Evolutionary conservation across 2,888 invertebrate genomes (phyloP).

Genomic region (Spisula solida): DNA sequence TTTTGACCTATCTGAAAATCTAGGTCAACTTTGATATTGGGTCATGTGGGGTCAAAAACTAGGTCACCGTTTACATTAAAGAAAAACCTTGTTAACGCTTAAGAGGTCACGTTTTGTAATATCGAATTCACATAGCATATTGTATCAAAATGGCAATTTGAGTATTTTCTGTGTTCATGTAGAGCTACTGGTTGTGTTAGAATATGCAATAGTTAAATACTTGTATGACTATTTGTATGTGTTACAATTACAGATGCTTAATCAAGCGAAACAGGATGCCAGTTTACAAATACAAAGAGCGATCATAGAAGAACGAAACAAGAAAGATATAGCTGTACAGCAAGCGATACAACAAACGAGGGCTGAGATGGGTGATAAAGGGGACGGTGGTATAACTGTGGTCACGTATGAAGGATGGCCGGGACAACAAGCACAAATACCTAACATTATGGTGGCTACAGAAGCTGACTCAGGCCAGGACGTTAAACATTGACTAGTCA

Average conservation of each 20-base stretch:
- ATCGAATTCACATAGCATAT: too few species aligned
- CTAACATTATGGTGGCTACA: conserved; percentile 76
- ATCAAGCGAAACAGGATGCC: conserved; percentile 84
- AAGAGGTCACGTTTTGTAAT: too few species aligned
- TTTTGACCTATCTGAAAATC: too few species aligned
- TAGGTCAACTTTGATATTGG: too few species aligned
- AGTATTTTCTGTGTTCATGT: too few species aligned
- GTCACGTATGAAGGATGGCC: conserved; percentile 74
- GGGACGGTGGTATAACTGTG: conserved; percentile 81
- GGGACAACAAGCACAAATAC: conserved; percentile 71
- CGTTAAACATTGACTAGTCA: conserved; percentile 18
- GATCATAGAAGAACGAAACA: conserved; percentile 85
- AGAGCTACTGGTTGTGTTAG: too few species aligned
- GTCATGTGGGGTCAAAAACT: too few species aligned
- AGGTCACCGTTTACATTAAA: too few species aligned
- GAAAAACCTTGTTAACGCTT: too few species aligned
- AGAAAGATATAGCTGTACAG: conserved; percentile 86
- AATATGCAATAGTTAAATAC: too few species aligned
- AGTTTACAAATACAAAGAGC: conserved; percentile 85
- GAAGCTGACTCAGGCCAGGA: conserved; percentile 78
- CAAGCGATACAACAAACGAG: conserved; percentile 85
- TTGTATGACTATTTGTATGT: too few species aligned
- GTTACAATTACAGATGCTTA: conserved; percentile 81
- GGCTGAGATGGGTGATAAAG: conserved; percentile 84
- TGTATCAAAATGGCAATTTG: too few species aligned